Evolutionary conservation across 2,113 vertebrate genomes (phyloP), one percentile per base, ranked within the genome.

Genomic region (Gymnocephalus cernua): DNA sequence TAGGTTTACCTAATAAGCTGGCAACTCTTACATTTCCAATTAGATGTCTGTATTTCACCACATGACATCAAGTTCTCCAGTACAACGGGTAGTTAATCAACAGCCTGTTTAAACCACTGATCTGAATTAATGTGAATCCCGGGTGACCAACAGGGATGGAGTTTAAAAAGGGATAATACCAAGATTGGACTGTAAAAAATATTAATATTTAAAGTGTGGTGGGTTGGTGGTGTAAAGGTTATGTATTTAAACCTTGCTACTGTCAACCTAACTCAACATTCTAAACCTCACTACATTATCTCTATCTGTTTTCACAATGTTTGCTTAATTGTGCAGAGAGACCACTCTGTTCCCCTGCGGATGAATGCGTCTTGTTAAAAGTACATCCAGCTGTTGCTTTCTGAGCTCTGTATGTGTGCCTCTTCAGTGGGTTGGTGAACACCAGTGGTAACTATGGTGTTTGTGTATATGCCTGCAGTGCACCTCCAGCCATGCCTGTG

Each of bases 401-500:
- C 62, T 64, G 45, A 41, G 6, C 14, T 79, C 25, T 48, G 3
- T 18, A 10, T 47, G 4, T 18, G 10, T 74, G 2, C 35, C 25
- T 66, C 38, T 66, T 75, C 47, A 1, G 16, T 9, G 73, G 68
- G 63, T 89, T 47, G 64, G 41, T 45, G 14, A 38, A 74, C 62
- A 63, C 77, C 61, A 69, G 44, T 19, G 18, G 23, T 85, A 41
- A 41, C 38, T 41, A 12, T 12, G 12, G 47, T 48, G 48, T 58
- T 1, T 51, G 41, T 67, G 35, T 73, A 6, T 82, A 74, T 51
- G 27, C 69, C 73, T 77, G 54, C 79, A 80, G 85, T 38, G 77
- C 79, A 93, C 94, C 90, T 93, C 95, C 92, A 97, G 96, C 95
- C 91, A 99, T 99, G 98, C 96, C 96, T 91, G 96, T 96, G 88